These are phyloP conservation scores for Drosophila mojavensis DNA, from an alignment of 1,140 invertebrate genomes.

Conservation along the genomic window DNA sequence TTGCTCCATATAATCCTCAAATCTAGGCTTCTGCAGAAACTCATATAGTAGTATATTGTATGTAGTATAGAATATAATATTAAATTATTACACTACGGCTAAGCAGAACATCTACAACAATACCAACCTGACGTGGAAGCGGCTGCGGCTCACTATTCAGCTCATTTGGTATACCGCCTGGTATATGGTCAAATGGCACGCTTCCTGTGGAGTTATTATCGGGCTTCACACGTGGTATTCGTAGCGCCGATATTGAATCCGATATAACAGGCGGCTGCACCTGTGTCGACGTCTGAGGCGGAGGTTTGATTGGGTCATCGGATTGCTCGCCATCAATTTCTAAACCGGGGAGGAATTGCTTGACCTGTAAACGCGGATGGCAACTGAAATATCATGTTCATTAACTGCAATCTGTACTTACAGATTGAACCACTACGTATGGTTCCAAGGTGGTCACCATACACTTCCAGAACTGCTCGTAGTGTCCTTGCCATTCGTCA, in stretches of 20 bases:
- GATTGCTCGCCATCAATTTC: background rate
- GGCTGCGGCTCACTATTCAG: background rate
- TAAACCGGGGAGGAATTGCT: background rate
- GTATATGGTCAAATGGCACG: no score
- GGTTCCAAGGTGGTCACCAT: background rate
- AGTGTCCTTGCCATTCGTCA: slow-evolving; percentile 15
- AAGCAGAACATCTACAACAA: no score
- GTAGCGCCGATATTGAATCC: background rate
- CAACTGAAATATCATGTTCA: background rate
- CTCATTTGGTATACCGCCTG: background rate
- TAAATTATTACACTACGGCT: no score
- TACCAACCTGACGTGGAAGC: background rate
- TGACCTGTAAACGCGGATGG: background rate
- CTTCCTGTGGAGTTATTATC: no score
- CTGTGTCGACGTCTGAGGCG: no score
- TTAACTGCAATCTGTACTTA: background rate
- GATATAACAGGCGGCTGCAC: background rate
- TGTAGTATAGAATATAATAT: no score
- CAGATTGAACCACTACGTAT: background rate
- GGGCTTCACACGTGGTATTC: background rate
- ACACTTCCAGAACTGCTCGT: background rate
- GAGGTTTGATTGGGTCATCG: background rate
- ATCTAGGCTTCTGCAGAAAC: no score
- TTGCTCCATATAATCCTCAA: no score
- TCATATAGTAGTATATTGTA: no score